Conservation (phyloP, 2,888 invertebrate species). For the Phalangium opilio region DNA sequence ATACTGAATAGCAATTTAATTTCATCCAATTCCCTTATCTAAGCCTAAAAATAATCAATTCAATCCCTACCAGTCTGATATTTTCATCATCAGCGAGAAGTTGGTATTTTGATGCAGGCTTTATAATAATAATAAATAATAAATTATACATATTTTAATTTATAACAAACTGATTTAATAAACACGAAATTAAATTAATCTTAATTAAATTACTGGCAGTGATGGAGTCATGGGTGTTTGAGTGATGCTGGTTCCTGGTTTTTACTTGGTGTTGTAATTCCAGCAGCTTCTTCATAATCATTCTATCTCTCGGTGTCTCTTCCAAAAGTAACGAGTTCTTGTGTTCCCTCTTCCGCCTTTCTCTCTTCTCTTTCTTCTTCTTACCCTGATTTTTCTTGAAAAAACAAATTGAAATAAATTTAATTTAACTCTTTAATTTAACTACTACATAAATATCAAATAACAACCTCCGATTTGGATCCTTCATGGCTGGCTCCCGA, state of each 20-base stretch:
- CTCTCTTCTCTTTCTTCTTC: conserved; percentile 28
- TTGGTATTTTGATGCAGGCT: conserved; percentile 25
- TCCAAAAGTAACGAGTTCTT: conserved; percentile 7
- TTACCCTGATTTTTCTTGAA: conserved; percentile 20
- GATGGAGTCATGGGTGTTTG: conserved; percentile 27
- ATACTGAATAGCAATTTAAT: too few relatives aligned
- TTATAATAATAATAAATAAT: too few relatives aligned
- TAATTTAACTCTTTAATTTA: not conserved
- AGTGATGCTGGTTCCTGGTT: conserved; percentile 44
- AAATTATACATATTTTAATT: too few relatives aligned
- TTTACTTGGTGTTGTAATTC: conserved; percentile 78
- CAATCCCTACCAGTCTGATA: conserved; percentile 29
- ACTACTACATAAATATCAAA: too few relatives aligned
- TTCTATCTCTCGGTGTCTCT: conserved; percentile 20
- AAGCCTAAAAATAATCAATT: too few relatives aligned
- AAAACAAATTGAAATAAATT: conserved; percentile 4
- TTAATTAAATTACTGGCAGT: conserved; percentile 9
- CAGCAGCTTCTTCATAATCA: conserved; percentile 80
- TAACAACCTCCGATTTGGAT: too few relatives aligned
- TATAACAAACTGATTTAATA: too few relatives aligned
- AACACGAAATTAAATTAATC: too few relatives aligned
- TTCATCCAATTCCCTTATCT: too few relatives aligned
- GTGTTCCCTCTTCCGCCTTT: conserved; percentile 21
- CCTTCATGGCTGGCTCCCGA: too few relatives aligned
- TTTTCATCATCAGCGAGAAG: conserved; percentile 28